Conservation (phyloP, 2,113 vertebrate species). For the Tetraodon nigroviridis region DNA sequence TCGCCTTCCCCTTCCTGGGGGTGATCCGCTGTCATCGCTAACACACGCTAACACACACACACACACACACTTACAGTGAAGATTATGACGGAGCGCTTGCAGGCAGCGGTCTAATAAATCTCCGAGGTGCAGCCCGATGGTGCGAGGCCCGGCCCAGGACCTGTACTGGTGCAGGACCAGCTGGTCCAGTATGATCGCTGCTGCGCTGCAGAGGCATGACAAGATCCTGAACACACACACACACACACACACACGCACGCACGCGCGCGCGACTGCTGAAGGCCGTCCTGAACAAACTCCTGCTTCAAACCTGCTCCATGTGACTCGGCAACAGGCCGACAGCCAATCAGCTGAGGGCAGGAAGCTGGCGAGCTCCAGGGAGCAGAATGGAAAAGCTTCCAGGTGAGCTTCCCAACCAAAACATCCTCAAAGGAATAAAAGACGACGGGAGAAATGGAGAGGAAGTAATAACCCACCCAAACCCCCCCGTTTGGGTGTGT, state of each 20-base stretch:
- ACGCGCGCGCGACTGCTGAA: neutral
- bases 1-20: neutral
- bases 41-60: slow-evolving; percentile 1
- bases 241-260: slow-evolving; percentile 22
- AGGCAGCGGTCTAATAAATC: slow-evolving; percentile 40
- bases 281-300: neutral
- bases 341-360: slow-evolving; percentile 55
- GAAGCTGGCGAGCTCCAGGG: slow-evolving; percentile 7
- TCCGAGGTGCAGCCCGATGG: slow-evolving; percentile 9
- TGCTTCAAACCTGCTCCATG: too few species aligned
- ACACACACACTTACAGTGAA: slow-evolving; percentile 42
- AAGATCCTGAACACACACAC: neutral
- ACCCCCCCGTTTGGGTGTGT: too few species aligned
- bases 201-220: too few species aligned
- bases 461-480: too few species aligned
- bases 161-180: too few species aligned
- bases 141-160: neutral
- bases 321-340: slow-evolving; percentile 51
- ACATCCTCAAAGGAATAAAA: too few species aligned
- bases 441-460: too few species aligned
- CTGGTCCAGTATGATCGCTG: too few species aligned
- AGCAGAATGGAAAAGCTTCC: slow-evolving; percentile 1
- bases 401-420: too few species aligned
- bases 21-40: too few species aligned
- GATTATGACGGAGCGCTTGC: slow-evolving; percentile 43